Base-by-base conservation (phyloP, 2,113 vertebrate genomes). In the Lophochroa leadbeateri region DNA sequence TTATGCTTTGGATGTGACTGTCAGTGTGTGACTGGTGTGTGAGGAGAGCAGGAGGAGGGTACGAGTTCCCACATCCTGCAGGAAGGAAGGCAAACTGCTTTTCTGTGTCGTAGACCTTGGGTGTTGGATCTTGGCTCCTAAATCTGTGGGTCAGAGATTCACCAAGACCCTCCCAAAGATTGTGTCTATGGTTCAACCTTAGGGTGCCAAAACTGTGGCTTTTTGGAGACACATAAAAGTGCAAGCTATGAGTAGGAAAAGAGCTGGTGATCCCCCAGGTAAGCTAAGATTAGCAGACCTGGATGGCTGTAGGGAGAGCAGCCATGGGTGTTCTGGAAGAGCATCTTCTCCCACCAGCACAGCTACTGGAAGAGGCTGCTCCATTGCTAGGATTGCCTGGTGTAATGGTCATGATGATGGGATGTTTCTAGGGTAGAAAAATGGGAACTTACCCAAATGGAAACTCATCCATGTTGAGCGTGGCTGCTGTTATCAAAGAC, bases 381-480 rank as follows among this genome's bases (percentile, higher is more conserved):
- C 9, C 28, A 4, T 13, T 27, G 33, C 11, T 85, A 35, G 39
- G 35, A 78, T 43, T 6, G 1, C 20, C 20, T 39, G 14, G 23
- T 50, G 23, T 37, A 37, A 72, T 43, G 9, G 29, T 17, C 27
- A 35, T 6, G 25, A 13, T 53, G 71, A 44, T 19, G 19, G 37
- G 50, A 49, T 67, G 10, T 31, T 86, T 88, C 24, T 53, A 27
- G 43, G 24, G 21, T 53, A 37, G 71, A 71, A 71, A 63, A 67
- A 57, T 6, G 31, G 9, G 24, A 68, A 28, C 18, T 33, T 57
- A 58, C 9, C 6, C 31, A 29, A 44, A 5, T 18, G 37, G 57
- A 79, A 85, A 46, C 3, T 0, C 14, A 78, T 57, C 17, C 24
- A 11, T 0, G 0, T 4, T 76, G 13, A 28, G 28, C 72, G 25